Base-by-base conservation (phyloP, 2,888 invertebrate species). In the Drosophila peninsularis region DNA sequence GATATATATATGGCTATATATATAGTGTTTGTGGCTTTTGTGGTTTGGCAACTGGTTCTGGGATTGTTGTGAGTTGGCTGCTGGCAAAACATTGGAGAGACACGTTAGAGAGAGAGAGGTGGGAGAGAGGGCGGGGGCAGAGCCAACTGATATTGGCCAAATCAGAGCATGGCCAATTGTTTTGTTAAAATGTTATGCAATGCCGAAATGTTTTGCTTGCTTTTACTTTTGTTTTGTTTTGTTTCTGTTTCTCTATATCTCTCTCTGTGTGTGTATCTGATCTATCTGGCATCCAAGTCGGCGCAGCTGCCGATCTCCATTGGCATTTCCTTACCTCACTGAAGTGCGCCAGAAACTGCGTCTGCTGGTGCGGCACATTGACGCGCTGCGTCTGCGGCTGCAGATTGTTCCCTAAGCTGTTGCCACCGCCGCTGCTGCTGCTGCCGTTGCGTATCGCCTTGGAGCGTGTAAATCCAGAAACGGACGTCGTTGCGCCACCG, bases 281-380 rank as follows among this genome's bases (percentile, higher is more conserved):
- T 30, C 30, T 36, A 34, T 57, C 56, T 41, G 52, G 42, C 17
- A 44, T 47, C 65, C 39, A 41, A 58, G 14, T 21, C 42, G 55
- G 73, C n/a, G n/a, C n/a, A n/a, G n/a, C n/a, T n/a, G n/a, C n/a
- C n/a, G 30, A 14, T 65, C 52, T 45, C 67, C 27, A 63, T 66
- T 65, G 74, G 39, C 61, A 64, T 78, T 73, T 80, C 54, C 90
- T 88, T 82, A 92, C 92, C 65, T 92, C 92, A 73, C 83, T 92
- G 62, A 92, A 92, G 68, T 92, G 92, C 53, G 92, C 83, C 77
- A 91, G 66, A 82, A 92, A 92, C 71, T 92, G 92, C 74, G 90
- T 89, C 71, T 92, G 92, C 65, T 92, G 92, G 75, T 92, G 92
- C 39, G 92, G 92, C 65, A 91, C 89, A 87, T 92, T 92, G 65